phyloP scores from a whole-genome alignment of 2,888 invertebrate genomes.

The Hypolimnas misippus region DNA sequence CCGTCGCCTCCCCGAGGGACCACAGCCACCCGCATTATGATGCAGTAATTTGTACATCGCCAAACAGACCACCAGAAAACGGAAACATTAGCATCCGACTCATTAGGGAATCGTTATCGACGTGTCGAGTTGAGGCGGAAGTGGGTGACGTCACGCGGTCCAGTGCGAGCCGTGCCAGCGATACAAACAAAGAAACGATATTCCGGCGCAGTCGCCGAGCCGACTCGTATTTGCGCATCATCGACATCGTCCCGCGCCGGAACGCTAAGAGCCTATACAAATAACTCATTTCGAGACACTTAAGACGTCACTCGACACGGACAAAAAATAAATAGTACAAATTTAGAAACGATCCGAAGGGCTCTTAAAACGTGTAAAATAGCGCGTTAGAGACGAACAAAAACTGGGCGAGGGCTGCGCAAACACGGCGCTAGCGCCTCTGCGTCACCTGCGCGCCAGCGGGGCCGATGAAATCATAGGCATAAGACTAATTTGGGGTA shows the following conservation, averaged over 20 bases:
- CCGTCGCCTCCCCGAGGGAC: background rate
- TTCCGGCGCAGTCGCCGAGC: constrained; percentile 21
- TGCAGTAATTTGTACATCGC: background rate
- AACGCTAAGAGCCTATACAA: constrained; percentile 70
- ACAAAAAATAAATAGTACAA: constrained; percentile 71
- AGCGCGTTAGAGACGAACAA: constrained; percentile 54
- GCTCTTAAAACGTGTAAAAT: constrained; percentile 72
- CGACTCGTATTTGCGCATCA: constrained; percentile 54
- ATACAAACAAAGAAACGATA: constrained; percentile 12
- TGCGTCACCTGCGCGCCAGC: constrained; percentile 44
- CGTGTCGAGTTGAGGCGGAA: constrained; percentile 5
- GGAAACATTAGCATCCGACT: background rate
- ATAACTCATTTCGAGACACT: constrained; percentile 76
- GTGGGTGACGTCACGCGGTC: constrained; percentile 9
- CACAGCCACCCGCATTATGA: constrained; percentile 4
- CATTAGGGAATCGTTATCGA: constrained; percentile 19
- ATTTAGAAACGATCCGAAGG: constrained; percentile 66
- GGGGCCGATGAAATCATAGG: background rate
- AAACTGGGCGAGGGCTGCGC: constrained; percentile 33
- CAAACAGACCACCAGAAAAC: background rate
- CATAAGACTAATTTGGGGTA: too few relatives aligned
- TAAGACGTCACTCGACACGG: constrained; percentile 66
- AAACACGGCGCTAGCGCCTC: constrained; percentile 48
- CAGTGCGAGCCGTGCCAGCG: constrained; percentile 7
- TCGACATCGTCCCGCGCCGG: constrained; percentile 52